These are phyloP conservation scores for Vultur gryphus DNA, from an alignment of 2,797 vertebrate genomes.

Conservation along the genomic window DNA sequence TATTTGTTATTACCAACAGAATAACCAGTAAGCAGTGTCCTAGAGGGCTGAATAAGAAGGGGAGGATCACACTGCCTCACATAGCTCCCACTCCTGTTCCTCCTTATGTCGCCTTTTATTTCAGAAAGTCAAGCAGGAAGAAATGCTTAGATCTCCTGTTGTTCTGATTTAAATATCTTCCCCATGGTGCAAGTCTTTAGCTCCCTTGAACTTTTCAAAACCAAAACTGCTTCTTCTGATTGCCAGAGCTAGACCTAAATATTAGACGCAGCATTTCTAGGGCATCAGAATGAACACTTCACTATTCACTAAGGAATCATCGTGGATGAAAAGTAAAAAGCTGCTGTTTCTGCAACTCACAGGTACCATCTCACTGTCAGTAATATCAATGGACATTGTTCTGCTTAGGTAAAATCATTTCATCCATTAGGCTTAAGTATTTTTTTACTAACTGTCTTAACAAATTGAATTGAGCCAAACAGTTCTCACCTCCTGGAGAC, in stretches of 20 bases:
- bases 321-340: background rate
- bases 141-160: background rate
- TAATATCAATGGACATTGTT: background rate
- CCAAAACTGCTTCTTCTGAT: background rate
- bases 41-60: background rate
- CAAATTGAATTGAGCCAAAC: background rate
- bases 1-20: background rate
- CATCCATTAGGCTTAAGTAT: background rate
- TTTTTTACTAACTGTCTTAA: background rate
- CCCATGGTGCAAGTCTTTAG: background rate
- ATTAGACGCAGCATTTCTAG: background rate
- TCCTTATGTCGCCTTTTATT: background rate
- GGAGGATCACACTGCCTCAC: background rate
- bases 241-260: background rate
- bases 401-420: background rate
- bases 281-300: background rate
- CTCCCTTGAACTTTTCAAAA: background rate
- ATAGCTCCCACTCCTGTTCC: background rate
- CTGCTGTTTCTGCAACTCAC: background rate
- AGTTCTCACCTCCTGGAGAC: background rate
- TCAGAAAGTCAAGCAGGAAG: background rate
- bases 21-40: background rate
- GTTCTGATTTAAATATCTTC: background rate
- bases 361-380: background rate
- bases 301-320: background rate